Evolutionary conservation across 2,113 vertebrate species (phyloP), one percentile per base, ranked within the genome.

Genomic region (Mohoua ochrocephala): DNA sequence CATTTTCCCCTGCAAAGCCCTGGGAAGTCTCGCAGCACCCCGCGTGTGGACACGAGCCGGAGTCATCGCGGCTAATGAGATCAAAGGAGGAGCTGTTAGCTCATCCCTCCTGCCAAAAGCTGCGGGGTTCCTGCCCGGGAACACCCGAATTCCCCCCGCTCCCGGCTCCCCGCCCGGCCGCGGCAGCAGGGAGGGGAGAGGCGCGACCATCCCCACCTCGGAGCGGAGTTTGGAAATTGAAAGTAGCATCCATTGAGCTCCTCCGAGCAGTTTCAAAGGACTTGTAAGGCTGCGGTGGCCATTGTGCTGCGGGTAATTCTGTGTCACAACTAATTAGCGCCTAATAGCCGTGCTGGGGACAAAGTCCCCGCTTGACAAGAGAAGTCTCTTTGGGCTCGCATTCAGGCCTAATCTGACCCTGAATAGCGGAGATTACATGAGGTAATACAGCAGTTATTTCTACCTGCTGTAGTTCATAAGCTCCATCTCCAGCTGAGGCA

Each of bases 251-350:
- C 97, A 98, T 98, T 99, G 98, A 98, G 98, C 98, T 98, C 98
- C 98, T 98, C 97, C 98, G 97, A 98, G 98, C 97, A 84, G 4
- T 98, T 98, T 99, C 98, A 99, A 99, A 99, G 98, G 98, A 97
- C 98, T 98, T 97, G 97, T 96, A 98, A 98, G 98, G 97, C 98
- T 98, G 98, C 91, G 89, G 97, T 98, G 98, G 95, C 98, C 98
- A 98, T 98, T 98, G 98, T 98, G 98, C 81, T 91, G 98, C 97
- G 98, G 98, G 98, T 98, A 98, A 98, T 98, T 98, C 98, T 98
- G 97, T 98, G 99, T 99, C 98, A 98, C 98, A 98, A 98, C 99
- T 99, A 99, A 99, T 99, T 98, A 99, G 98, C 89, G 97, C 98
- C 98, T 99, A 99, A 99, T 98, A 98, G 99, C 98, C 97, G 92